phyloP scores from a whole-genome alignment of 2,797 vertebrate species.

The Bradypodion ventrale region DNA sequence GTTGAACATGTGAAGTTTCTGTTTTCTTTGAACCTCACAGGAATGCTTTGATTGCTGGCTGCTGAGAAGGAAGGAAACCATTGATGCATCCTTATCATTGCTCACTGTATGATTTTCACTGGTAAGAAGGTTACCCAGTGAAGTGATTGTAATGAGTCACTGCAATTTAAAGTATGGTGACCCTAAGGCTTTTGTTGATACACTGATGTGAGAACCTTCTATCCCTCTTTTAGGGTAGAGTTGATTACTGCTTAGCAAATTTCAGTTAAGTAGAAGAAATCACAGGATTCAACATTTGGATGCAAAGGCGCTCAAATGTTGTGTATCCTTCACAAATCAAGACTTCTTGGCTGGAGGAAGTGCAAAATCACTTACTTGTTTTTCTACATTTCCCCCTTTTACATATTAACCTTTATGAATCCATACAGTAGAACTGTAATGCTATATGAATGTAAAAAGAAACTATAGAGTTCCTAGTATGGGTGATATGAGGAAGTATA shows the following conservation, averaged over 20 bases:
- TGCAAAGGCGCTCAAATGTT: not conserved
- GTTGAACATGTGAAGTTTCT: not conserved
- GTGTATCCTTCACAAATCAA: not conserved
- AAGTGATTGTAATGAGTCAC: not conserved
- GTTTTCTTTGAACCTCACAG: conserved; percentile 6
- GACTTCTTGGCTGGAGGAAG: not conserved
- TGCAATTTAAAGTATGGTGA: not conserved
- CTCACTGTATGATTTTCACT: not conserved
- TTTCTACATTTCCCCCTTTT: not conserved
- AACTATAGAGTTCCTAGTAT: not conserved
- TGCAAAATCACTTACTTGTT: not conserved
- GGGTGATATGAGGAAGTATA: too few relatives aligned
- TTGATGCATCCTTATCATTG: not conserved
- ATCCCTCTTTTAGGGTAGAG: not conserved
- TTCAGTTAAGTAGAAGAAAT: not conserved
- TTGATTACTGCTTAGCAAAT: not conserved
- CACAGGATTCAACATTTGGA: not conserved
- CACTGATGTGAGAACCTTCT: not conserved
- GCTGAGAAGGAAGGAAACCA: conserved; percentile 14
- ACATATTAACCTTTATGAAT: not conserved
- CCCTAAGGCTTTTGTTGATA: not conserved
- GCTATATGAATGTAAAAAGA: not conserved
- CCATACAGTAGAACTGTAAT: not conserved
- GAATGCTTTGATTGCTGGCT: not conserved
- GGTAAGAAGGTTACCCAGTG: not conserved